Percentiles rank a stretch among this genome's conserved stretches.
Conservation (phyloP, 2,113 vertebrate genomes). For the Ia io region DNA sequence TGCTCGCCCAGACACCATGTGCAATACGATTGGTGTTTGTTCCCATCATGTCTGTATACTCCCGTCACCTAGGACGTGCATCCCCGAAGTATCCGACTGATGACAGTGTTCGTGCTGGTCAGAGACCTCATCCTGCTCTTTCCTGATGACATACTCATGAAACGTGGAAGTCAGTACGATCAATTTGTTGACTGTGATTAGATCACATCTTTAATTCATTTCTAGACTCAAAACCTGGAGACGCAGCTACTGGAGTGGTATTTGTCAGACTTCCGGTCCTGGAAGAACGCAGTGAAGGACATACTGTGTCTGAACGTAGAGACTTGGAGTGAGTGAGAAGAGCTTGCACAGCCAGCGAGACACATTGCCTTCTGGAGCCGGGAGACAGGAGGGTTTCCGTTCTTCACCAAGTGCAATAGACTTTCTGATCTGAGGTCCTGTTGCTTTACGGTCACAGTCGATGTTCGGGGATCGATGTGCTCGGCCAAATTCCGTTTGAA, state of each 20-base stretch:
- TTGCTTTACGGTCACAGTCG: slow-evolving; percentile 85
- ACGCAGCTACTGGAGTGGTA: slow-evolving; percentile 85
- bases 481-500: slow-evolving; percentile 81
- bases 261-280: slow-evolving; percentile 81
- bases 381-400: slow-evolving; percentile 81
- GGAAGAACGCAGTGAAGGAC: slow-evolving; percentile 69
- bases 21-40: slow-evolving; percentile 91
- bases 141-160: slow-evolving; percentile 85
- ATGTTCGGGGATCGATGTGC: slow-evolving; percentile 82
- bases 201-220: slow-evolving; percentile 85
- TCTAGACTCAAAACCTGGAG: slow-evolving; percentile 86
- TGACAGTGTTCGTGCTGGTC: slow-evolving; percentile 85
- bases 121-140: slow-evolving; percentile 86
- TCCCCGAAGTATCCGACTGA: slow-evolving; percentile 84
- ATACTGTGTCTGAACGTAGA: slow-evolving; percentile 77
- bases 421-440: slow-evolving; percentile 88
- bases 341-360: slow-evolving; percentile 76
- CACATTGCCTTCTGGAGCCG: slow-evolving; percentile 80
- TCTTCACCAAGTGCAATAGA: slow-evolving; percentile 92
- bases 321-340: slow-evolving; percentile 78
- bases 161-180: slow-evolving; percentile 89
- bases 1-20: slow-evolving; percentile 90
- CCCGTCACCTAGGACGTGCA: slow-evolving; percentile 87
- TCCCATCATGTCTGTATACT: slow-evolving; percentile 91
- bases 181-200: slow-evolving; percentile 85